Base-by-base conservation (phyloP, 2,888 invertebrate species). In the Amphipyra tragopoginis region DNA sequence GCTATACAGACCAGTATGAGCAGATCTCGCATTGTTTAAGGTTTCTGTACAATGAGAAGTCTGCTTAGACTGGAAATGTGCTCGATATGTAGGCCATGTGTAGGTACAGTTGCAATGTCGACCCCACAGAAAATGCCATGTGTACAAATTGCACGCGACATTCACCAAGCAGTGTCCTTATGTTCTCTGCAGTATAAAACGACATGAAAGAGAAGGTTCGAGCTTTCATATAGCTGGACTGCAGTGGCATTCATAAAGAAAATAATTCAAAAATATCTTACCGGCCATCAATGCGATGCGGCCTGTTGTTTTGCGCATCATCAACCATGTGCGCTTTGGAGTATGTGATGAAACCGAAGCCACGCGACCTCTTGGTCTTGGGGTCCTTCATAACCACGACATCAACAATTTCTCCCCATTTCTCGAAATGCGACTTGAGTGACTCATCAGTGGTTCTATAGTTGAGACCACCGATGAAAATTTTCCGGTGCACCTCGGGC, bases 291-390 rank as follows among this genome's bases (percentile, higher is more conserved):
- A 99, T 98, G 79, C 97, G 96, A 87, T 99, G 99, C 0, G 99
- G 99, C 54, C 97, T 95, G 43, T 97, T 96, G 87, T 96, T 96
- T 89, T 99, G 99, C 4, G 99, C 99, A 88, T 98, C 98, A 92
- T 99, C 99, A 9, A 99, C 98, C 98, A 98, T 98, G 86, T 97
- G 97, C 45, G 98, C 98, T 79, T 97, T 96, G 1, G 98, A 97
- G 87, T 99, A 99, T 0, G 99, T 99, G 66, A 99, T 99, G 86
- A 99, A 99, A 1, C 99, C 99, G 89, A 99, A 99, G 1, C 99
- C 99, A 66, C 99, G 96, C 5, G 99, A 99, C 68, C 99, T 96
- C 86, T 98, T 98, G 0, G 99, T 99, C 82, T 97, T 97, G 0
- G 98, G 98, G 86, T 99, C 99, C 87, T 98, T 98, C 99, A 99